A percentile compares a stretch with the other conserved stretches of the same genome.
phyloP scores from a whole-genome alignment of 2,888 invertebrate genomes.

The Sphecodes monilicornis region DNA sequence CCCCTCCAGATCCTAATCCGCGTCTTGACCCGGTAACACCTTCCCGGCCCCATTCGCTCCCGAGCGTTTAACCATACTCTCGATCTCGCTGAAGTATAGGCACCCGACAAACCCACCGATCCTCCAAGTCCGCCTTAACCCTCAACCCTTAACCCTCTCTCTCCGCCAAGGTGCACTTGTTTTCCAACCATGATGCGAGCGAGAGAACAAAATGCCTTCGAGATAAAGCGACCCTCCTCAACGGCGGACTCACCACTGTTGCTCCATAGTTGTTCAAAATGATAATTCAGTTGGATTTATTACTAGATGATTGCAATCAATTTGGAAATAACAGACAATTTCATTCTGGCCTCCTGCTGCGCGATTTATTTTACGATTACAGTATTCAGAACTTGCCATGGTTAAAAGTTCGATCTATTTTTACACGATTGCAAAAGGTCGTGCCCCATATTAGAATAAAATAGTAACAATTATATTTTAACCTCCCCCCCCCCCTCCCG shows the following conservation, averaged over 20 bases:
- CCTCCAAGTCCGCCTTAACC: background rate
- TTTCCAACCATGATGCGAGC: background rate
- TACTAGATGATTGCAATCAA: background rate
- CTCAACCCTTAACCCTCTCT: background rate
- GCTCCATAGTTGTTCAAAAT: background rate
- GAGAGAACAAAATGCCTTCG: background rate
- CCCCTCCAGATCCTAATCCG: constrained; percentile 60
- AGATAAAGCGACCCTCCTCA: background rate
- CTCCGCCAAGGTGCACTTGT: background rate
- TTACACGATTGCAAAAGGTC: too few species aligned
- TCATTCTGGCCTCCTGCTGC: too few species aligned
- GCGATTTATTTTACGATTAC: too few species aligned
- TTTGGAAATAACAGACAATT: too few species aligned
- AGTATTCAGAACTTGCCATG: too few species aligned
- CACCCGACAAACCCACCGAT: constrained; percentile 44
- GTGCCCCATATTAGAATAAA: too few species aligned
- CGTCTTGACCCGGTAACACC: constrained; percentile 59
- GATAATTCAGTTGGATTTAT: background rate
- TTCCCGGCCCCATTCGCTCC: constrained; percentile 48
- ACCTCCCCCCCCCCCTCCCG: too few species aligned
- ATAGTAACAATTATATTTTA: too few species aligned
- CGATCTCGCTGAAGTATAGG: constrained; percentile 37
- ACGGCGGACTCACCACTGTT: background rate
- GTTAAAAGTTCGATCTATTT: background rate
- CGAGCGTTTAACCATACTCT: constrained; percentile 26